Base-by-base conservation (phyloP, 2,888 invertebrate genomes). In the Caenorhabditis auriculariae region DNA sequence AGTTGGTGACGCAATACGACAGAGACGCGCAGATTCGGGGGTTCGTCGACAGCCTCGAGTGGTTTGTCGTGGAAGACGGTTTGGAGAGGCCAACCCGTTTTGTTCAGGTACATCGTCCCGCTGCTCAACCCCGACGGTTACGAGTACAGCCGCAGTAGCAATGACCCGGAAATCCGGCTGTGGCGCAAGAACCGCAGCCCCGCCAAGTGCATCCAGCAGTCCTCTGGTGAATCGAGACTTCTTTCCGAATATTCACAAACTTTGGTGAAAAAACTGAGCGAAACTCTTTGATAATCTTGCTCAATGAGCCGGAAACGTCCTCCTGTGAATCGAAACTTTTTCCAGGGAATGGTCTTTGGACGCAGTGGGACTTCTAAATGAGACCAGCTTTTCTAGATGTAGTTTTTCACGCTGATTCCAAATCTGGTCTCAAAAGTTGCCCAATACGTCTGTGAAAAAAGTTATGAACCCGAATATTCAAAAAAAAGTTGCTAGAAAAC, bases 11-110 rank as follows among this genome's bases (percentile, higher is more conserved):
- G 17, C 74, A 74, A 32, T 80, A 81, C 54, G 74, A 75, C 39
- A 60, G 53, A 24, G 75, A 80, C 44, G 58, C 69, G 27, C 56
- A 66, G 38, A 77, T 80, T 26, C 54, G 70, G 17, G 60, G 69
- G 24, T 69, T 78, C 41, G 79, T 81, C 6, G 81, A 82, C 48
- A 60, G 69, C 12, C 24, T 81, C 23, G 81, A 81, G 47, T 81
- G 79, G 78, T 76, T 65, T 47, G 66, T 76, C n/a, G 54, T 12
- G 12, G 7, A 12, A 23, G 5, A 44, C 23, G 15, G 21, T n/a
- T 5, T 17, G 3, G 5, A 27, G 27, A 23, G 9, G 28, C 15
- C 15, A 28, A 26, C 7, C 6, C 9, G 9, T 17, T 41, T 41
- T 9, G 12, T 41, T 42, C 23, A 44, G 43, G 43, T 78, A 73